Percentiles rank a stretch among this genome's conserved stretches.
phyloP scores from a whole-genome alignment of 2,888 invertebrate genomes.

The Geotrupes spiniger region DNA sequence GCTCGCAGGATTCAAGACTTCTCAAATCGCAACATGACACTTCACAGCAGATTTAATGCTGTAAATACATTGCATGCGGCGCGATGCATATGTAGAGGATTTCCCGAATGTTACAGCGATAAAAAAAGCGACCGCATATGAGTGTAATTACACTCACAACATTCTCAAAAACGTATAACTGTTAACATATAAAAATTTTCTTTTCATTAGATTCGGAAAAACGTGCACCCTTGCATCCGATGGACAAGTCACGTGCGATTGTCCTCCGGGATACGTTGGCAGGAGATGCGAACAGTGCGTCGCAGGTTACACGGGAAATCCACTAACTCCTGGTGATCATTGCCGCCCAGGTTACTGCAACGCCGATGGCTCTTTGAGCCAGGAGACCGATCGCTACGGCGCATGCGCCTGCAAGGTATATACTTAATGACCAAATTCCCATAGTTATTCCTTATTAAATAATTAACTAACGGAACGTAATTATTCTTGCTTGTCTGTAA shows the following conservation, averaged over 20 bases:
- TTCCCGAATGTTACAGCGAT: too few relatives aligned
- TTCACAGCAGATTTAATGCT: too few relatives aligned
- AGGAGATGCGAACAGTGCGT: slow-evolving; percentile 76
- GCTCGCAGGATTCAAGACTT: too few relatives aligned
- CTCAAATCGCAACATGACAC: too few relatives aligned
- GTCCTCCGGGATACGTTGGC: slow-evolving; percentile 75
- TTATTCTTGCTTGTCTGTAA: too few relatives aligned
- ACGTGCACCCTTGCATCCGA: slow-evolving; percentile 74
- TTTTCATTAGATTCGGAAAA: slow-evolving; percentile 64
- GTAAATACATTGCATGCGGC: too few relatives aligned
- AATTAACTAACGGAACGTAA: neutral
- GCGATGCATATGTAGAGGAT: neutral
- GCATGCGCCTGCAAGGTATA: slow-evolving; percentile 70
- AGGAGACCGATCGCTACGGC: slow-evolving; percentile 49
- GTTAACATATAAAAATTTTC: too few relatives aligned
- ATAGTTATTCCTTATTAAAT: neutral
- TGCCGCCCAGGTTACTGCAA: slow-evolving; percentile 70
- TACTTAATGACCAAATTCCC: slow-evolving; percentile 7
- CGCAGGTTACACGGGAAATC: slow-evolving; percentile 78
- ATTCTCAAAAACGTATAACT: too few relatives aligned
- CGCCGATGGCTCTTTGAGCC: slow-evolving; percentile 66
- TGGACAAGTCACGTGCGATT: slow-evolving; percentile 76
- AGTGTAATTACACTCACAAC: too few relatives aligned
- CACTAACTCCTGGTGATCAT: slow-evolving; percentile 69
- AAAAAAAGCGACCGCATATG: too few relatives aligned